phyloP scores from a whole-genome alignment of 2,113 vertebrate species.

The Hypomesus transpacificus region DNA sequence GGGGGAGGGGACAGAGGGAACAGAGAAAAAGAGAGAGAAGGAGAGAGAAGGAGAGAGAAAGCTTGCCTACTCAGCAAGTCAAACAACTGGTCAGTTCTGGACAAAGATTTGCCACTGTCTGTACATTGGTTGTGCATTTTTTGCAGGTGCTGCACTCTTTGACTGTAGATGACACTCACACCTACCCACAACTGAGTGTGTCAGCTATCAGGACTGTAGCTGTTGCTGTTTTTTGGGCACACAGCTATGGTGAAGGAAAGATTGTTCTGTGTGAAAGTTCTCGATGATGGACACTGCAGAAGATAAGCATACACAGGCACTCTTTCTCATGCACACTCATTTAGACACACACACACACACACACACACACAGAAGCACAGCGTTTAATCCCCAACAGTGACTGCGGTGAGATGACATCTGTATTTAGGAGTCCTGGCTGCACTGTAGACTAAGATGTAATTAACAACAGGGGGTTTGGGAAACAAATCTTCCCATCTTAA shows the following conservation, averaged over 20 bases:
- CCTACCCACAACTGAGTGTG: neutral
- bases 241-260: too few relatives aligned
- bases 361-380: slow-evolving; percentile 18
- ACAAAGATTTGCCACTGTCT: slow-evolving; percentile 53
- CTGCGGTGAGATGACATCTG: slow-evolving; percentile 51
- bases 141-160: slow-evolving; percentile 4
- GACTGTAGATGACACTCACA: neutral
- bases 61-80: slow-evolving; percentile 63
- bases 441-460: slow-evolving; percentile 53
- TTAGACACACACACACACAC: neutral
- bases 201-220: neutral
- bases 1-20: slow-evolving; percentile 47
- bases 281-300: too few relatives aligned
- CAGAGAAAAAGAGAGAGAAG: slow-evolving; percentile 12
- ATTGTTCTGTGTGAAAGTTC: too few relatives aligned
- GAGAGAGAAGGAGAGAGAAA: slow-evolving; percentile 17
- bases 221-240: neutral
- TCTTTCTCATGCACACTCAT: neutral
- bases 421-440: slow-evolving; percentile 47
- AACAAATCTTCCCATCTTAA: slow-evolving; percentile 64
- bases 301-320: neutral
- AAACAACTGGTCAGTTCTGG: slow-evolving; percentile 32
- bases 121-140: slow-evolving; percentile 33
- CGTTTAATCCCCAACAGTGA: slow-evolving; percentile 32
- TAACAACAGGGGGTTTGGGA: slow-evolving; percentile 53